phyloP scores from a whole-genome alignment of 2,888 invertebrate genomes.

The Cordilura impudica region DNA sequence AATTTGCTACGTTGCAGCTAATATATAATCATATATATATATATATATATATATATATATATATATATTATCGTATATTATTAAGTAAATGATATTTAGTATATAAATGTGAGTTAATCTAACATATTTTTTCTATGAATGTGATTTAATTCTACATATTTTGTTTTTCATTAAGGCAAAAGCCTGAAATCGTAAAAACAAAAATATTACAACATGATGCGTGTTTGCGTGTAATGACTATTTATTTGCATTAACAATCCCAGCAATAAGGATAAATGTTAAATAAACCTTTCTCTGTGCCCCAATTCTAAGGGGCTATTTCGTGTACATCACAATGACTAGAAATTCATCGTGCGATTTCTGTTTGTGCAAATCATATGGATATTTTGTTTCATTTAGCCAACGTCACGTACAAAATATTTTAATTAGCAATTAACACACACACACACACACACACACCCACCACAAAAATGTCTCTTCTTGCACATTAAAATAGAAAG shows the following conservation, averaged over 20 bases:
- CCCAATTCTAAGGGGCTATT: background rate
- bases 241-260: conserved; percentile 4
- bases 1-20: background rate
- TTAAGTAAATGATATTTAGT: too few species aligned
- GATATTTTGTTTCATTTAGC: conserved; percentile 10
- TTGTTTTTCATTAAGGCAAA: background rate
- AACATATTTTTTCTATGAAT: background rate
- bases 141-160: background rate
- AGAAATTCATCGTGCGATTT: too few species aligned
- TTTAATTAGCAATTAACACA: conserved; percentile 53
- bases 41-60: too few species aligned
- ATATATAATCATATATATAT: too few species aligned
- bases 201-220: background rate
- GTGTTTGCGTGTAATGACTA: background rate
- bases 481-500: background rate
- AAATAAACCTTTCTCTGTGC: background rate
- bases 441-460: background rate
- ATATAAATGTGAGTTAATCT: background rate
- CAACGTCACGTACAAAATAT: conserved; percentile 47
- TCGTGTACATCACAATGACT: background rate
- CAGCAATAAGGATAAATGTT: background rate
- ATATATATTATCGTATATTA: too few species aligned
- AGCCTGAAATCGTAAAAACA: conserved; percentile 6
- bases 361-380: background rate
- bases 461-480: background rate